Evolutionary conservation across 30 jellyfish, hydroid and myxozoan species (phyloP).

Genomic region (Nemopilema nomurai): DNA sequence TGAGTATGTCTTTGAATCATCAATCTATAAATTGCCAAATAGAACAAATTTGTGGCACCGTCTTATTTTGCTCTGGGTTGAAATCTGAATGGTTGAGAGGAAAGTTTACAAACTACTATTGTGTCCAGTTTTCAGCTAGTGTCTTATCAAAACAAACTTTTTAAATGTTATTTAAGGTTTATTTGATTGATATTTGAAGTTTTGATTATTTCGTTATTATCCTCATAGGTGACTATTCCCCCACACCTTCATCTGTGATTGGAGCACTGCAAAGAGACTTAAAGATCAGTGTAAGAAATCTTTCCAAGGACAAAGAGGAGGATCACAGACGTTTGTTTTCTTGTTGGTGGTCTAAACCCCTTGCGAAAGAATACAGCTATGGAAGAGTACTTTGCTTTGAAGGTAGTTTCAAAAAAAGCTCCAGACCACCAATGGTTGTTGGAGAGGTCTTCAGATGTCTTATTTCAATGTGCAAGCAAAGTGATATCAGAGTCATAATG

Average conservation of each 20-base stretch:
- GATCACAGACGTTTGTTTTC: conserved; percentile 76
- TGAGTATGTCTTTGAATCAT: no score
- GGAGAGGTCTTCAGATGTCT: conserved; percentile 87
- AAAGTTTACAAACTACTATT: no score
- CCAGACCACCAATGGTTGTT: conserved; percentile 84
- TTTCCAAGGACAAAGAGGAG: conserved; percentile 87
- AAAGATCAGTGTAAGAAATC: conserved; percentile 52
- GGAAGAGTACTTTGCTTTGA: conserved; percentile 83
- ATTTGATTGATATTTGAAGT: no score
- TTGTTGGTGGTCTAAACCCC: conserved; percentile 96
- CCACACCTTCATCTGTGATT: conserved; percentile 88
- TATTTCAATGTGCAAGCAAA: conserved; percentile 75
- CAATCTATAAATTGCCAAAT: no score
- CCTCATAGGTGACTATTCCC: conserved; percentile 78
- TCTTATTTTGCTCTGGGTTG: no score
- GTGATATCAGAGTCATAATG: conserved; percentile 80
- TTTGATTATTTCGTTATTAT: no score
- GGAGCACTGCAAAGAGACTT: conserved; percentile 86
- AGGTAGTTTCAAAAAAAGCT: conserved; percentile 76
- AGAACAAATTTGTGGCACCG: no score
- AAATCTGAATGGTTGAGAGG: no score
- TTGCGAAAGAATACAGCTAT: conserved; percentile 50
- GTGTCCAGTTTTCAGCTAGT: background rate
- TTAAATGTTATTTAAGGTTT: background rate
- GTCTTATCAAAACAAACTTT: background rate